Evolutionary conservation across 2,113 vertebrate species (phyloP).

Genomic region (Pelecanus crispus): DNA sequence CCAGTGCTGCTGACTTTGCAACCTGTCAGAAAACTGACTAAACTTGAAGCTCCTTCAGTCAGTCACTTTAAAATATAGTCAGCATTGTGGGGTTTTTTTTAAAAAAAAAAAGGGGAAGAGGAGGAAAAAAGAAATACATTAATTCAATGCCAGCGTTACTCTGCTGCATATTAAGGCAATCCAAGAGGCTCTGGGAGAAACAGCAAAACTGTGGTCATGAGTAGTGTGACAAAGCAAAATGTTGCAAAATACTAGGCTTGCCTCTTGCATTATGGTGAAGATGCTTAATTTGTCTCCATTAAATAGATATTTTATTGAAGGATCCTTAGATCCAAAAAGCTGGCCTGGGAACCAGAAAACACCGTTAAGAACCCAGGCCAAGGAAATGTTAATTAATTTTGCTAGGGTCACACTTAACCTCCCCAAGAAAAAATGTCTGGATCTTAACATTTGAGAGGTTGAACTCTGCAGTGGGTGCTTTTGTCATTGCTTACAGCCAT

Average conservation of each 20-base stretch:
- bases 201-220: background rate
- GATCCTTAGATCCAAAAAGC: background rate
- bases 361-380: background rate
- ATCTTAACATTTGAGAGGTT: background rate
- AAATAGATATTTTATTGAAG: background rate
- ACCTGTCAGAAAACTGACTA: conserved; percentile 56
- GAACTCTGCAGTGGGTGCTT: background rate
- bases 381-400: background rate
- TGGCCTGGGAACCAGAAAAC: background rate
- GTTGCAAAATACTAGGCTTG: background rate
- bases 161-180: background rate
- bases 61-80: conserved; percentile 56
- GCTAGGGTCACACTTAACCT: background rate
- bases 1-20: conserved; percentile 65
- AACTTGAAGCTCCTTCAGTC: conserved; percentile 47
- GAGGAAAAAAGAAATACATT: background rate
- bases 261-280: background rate
- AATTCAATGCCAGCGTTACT: background rate
- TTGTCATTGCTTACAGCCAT: background rate
- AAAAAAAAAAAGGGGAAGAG: background rate
- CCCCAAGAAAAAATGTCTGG: background rate
- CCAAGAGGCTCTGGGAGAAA: background rate
- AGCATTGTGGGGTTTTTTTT: conserved; percentile 8
- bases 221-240: background rate
- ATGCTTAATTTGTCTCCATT: background rate